These are phyloP conservation scores for Apostichopus californicus DNA, from an alignment of 35 echinoderm and acorn worm species.

Conservation along the genomic window DNA sequence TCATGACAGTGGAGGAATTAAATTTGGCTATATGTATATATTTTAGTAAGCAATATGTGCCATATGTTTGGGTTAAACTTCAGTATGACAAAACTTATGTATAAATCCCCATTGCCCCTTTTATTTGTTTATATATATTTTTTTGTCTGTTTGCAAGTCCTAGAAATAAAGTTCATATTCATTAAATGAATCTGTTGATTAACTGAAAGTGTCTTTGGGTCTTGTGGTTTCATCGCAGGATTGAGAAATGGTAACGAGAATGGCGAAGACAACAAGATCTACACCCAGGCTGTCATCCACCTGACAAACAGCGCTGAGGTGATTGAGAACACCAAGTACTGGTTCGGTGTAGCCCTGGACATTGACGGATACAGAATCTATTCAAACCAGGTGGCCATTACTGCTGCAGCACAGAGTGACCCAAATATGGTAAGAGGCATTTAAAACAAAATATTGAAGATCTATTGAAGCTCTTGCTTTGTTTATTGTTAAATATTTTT, in stretches of 20 bases:
- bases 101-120: neutral
- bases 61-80: no score
- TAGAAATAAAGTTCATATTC: no score
- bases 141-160: no score
- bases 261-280: conserved; percentile 61
- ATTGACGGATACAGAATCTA: conserved; percentile 67
- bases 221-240: conserved; percentile 32
- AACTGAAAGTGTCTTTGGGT: neutral
- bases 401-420: conserved; percentile 10
- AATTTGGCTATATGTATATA: no score
- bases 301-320: conserved; percentile 79
- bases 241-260: conserved; percentile 37
- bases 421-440: conserved; percentile 66
- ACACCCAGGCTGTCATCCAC: conserved; percentile 63
- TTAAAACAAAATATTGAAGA: no score
- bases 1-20: no score
- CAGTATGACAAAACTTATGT: no score
- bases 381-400: conserved; percentile 69
- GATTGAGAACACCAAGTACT: conserved; percentile 59
- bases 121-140: no score
- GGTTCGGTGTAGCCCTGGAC: conserved; percentile 70
- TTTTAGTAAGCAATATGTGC: no score
- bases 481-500: no score
- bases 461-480: no score
- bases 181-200: no score